Evolutionary conservation across 2,888 invertebrate species (phyloP).

Genomic region (Drosophila falleni): DNA sequence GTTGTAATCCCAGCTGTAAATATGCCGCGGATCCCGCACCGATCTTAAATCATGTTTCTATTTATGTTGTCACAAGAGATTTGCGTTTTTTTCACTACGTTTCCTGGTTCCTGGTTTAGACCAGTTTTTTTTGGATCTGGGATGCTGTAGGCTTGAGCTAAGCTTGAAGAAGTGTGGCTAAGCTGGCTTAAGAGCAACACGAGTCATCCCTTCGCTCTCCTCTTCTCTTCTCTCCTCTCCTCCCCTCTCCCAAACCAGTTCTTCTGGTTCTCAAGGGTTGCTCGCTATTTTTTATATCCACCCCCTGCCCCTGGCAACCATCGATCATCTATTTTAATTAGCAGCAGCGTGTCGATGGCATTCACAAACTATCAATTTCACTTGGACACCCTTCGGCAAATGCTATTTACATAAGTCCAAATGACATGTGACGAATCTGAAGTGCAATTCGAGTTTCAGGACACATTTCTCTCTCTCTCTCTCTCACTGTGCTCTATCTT

Average conservation of each 20-base stretch:
- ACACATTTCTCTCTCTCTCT: conserved; percentile 23
- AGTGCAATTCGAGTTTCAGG: conserved; percentile 58
- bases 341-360: conserved; percentile 80
- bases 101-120: background rate
- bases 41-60: conserved; percentile 84
- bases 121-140: conserved; percentile 20
- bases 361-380: conserved; percentile 81
- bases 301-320: conserved; percentile 33
- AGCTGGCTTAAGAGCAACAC: conserved; percentile 70
- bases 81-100: conserved; percentile 62
- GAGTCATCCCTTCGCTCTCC: conserved; percentile 14
- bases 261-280: conserved; percentile 73
- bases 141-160: conserved; percentile 13
- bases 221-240: background rate
- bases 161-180: conserved; percentile 68
- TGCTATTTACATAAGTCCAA: conserved; percentile 69
- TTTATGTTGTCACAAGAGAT: conserved; percentile 84
- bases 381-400: conserved; percentile 62
- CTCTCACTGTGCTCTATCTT: background rate
- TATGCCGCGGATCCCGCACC: conserved; percentile 81
- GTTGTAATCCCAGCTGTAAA: conserved; percentile 84
- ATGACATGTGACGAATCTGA: conserved; percentile 78
- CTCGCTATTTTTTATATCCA: conserved; percentile 41
- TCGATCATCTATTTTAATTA: conserved; percentile 81
- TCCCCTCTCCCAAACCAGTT: background rate